Evolutionary conservation across 2,113 vertebrate genomes (phyloP).

Genomic region (Saguinus imperator): DNA sequence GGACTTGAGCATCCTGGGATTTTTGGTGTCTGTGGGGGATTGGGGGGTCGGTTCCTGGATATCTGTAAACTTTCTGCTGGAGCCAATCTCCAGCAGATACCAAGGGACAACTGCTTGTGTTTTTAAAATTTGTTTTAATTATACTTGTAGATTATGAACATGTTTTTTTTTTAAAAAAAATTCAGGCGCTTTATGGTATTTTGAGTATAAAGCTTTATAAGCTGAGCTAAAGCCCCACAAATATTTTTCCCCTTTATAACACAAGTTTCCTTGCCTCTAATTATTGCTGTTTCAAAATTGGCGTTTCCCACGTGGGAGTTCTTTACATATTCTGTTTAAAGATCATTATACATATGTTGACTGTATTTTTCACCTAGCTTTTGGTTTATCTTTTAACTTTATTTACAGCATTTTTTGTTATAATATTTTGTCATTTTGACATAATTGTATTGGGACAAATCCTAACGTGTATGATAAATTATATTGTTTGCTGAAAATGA

Average conservation of each 20-base stretch:
- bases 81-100: background rate
- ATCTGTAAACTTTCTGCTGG: background rate
- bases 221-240: background rate
- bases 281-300: background rate
- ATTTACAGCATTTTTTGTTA: background rate
- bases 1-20: background rate
- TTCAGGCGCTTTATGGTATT: background rate
- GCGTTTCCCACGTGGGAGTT: background rate
- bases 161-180: background rate
- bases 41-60: too few species aligned
- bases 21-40: background rate
- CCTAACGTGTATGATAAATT: too few species aligned
- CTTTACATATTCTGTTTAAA: background rate
- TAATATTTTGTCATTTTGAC: background rate
- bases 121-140: conserved; percentile 15
- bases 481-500: too few species aligned
- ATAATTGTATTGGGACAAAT: background rate
- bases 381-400: background rate
- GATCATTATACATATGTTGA: background rate
- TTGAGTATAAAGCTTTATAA: background rate
- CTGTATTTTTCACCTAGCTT: conserved; percentile 3
- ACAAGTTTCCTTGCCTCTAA: background rate
- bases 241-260: background rate
- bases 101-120: background rate
- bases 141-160: background rate